Evolutionary conservation across 2,113 vertebrate species (phyloP).

Genomic region (Glaucidium brasilianum): DNA sequence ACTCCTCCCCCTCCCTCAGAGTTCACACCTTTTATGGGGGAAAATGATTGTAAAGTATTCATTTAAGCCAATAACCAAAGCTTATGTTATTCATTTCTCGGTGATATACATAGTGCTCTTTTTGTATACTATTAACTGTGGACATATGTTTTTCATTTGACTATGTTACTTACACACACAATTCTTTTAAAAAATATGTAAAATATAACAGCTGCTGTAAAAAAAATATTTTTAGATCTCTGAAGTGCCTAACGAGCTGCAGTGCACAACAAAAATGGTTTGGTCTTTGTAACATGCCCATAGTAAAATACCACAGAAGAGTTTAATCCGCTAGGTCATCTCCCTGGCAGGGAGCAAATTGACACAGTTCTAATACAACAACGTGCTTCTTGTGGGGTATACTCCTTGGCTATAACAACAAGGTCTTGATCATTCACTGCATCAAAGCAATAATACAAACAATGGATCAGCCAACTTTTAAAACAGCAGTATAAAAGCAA

Average conservation of each 20-base stretch:
- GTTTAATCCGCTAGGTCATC: conserved; percentile 27
- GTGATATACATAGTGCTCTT: conserved; percentile 68
- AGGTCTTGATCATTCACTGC: conserved; percentile 24
- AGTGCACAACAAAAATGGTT: conserved; percentile 56
- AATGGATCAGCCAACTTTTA: conserved; percentile 44
- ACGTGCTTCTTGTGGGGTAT: background rate
- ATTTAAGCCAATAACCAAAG: conserved; percentile 71
- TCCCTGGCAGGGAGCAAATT: background rate
- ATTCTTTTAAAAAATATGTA: conserved; percentile 66
- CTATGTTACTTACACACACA: conserved; percentile 64
- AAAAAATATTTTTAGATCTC: conserved; percentile 70
- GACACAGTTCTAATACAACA: background rate
- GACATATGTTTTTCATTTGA: conserved; percentile 74
- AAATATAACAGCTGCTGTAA: conserved; percentile 70
- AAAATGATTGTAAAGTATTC: conserved; percentile 74
- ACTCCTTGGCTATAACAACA: background rate
- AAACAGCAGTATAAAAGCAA: conserved; percentile 51
- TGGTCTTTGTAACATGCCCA: conserved; percentile 45
- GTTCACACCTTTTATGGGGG: conserved; percentile 68
- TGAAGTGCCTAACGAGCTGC: conserved; percentile 62
- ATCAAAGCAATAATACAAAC: conserved; percentile 48
- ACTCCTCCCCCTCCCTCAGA: conserved; percentile 53
- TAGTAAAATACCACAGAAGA: background rate
- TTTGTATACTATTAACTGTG: conserved; percentile 70
- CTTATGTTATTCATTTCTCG: conserved; percentile 66